These are phyloP conservation scores for Lepidothrix coronata DNA, from an alignment of 2,113 vertebrate genomes.

Conservation along the genomic window DNA sequence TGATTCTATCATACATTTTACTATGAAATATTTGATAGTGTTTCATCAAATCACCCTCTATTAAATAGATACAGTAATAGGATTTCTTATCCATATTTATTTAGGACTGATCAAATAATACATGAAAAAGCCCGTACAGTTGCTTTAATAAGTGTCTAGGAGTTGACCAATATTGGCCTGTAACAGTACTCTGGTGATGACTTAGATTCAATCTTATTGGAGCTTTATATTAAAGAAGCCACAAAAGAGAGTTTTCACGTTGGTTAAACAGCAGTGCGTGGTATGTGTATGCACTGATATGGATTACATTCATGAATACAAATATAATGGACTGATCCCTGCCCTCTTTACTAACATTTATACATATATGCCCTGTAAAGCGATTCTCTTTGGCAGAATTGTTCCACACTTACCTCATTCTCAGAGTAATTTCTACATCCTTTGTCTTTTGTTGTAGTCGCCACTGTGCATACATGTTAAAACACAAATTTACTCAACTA, in stretches of 20 bases:
- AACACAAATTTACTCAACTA: not conserved
- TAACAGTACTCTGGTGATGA: not conserved
- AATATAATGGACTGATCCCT: not conserved
- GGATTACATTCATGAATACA: not conserved
- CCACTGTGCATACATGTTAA: not conserved
- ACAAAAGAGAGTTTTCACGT: not conserved
- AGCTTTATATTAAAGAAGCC: not conserved
- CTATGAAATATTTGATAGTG: not conserved
- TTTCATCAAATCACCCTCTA: not conserved
- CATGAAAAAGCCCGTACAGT: not conserved
- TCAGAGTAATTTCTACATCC: not conserved
- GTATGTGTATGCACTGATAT: not conserved
- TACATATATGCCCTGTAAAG: not conserved
- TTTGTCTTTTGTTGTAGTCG: not conserved
- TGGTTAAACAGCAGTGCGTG: not conserved
- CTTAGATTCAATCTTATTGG: not conserved
- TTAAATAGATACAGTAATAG: not conserved
- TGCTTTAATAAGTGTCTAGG: not conserved
- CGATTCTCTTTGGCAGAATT: not conserved
- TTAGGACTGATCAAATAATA: not conserved
- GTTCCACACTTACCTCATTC: not conserved
- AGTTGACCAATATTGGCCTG: not conserved
- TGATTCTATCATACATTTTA: not conserved
- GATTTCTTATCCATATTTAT: not conserved
- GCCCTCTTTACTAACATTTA: not conserved